Evolutionary conservation across 1,140 invertebrate genomes (phyloP), one percentile per base, ranked within the genome.

Genomic region (Drosophila bocki): DNA sequence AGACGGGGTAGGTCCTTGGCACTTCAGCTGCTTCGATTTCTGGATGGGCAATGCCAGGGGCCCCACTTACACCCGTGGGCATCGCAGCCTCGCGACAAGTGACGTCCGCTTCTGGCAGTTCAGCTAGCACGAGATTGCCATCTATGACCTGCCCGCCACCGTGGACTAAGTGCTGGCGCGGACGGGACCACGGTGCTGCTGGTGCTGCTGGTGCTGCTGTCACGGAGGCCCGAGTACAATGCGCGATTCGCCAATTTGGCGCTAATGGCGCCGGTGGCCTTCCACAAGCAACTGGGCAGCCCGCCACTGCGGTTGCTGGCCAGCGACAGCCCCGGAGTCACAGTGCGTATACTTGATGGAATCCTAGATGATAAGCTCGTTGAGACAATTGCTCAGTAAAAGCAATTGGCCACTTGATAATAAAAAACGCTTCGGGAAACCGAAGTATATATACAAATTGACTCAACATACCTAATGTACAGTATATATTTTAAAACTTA

Each of bases 121-220:
- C 78, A 96, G 95, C 75, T 96, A 93, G 93, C 95, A 97, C 78
- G 96, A 97, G 92, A 96, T 96, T 93, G 96, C 95, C 33, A 78
- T 93, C 15, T 95, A 94, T 69, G 96, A 97, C 91, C 69, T 96
- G 48, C 95, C 96, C 13, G 94, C 96, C 3, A 94, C 94, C 62
- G 93, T 97, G 32, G 94, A 96, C 81, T 95, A 95, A 80, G 94
- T 96, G 42, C 79, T 96, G 17, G 91, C 93, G 2, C 74, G 75
- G 33, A 96, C 95, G 4, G 92, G 90, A 94, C 93, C 15, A 95
- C 94, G 1, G 79, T 90, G 1, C 93, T 94, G 39, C 94, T 94
- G 1, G 79, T 90, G 1, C 93, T 94, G 39, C 94, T 94, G 59
- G 95, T 95, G 0, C 92, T 96, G 87, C 82, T 93, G 26, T 94